A percentile compares a stretch with the other conserved stretches of the same genome.
These are phyloP conservation scores for Adelges cooleyi DNA, from an alignment of 1,140 invertebrate species.

Conservation along the genomic window DNA sequence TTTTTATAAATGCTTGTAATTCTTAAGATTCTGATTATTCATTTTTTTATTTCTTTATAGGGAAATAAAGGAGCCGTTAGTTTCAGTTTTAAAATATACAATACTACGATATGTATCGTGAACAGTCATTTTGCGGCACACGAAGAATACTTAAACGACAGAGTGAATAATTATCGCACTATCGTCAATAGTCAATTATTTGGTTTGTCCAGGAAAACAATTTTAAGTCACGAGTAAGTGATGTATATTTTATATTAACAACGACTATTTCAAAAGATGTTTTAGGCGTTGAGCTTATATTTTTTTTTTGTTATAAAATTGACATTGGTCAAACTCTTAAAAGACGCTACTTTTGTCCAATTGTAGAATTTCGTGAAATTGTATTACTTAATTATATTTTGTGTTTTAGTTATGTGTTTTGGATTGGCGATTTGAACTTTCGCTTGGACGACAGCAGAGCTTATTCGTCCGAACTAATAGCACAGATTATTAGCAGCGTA, in stretches of 20 bases:
- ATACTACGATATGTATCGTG: conserved; percentile 72
- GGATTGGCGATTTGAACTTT: conserved; percentile 92
- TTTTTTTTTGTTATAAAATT: no score
- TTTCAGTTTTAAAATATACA: conserved; percentile 71
- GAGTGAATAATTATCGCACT: conserved; percentile 74
- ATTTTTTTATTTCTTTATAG: conserved; percentile 46
- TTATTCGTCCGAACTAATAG: conserved; percentile 54
- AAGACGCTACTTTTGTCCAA: no score
- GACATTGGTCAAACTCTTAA: no score
- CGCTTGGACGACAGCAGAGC: conserved; percentile 51
- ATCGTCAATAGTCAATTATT: conserved; percentile 63
- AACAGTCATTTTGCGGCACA: conserved; percentile 83
- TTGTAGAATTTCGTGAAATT: no score
- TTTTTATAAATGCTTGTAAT: conserved; percentile 19
- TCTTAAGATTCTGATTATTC: not conserved
- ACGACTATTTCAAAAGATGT: no score
- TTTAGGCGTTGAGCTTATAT: no score
- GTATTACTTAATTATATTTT: not conserved
- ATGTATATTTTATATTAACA: conserved; percentile 10
- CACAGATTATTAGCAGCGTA: conserved; percentile 46
- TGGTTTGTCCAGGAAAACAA: conserved; percentile 47
- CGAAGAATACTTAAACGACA: conserved; percentile 62
- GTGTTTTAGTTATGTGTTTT: conserved; percentile 73
- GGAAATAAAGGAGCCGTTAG: conserved; percentile 91
- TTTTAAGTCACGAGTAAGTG: conserved; percentile 80